These are phyloP conservation scores for Drosophila subobscura DNA, from an alignment of 1,140 invertebrate species.

Conservation along the genomic window DNA sequence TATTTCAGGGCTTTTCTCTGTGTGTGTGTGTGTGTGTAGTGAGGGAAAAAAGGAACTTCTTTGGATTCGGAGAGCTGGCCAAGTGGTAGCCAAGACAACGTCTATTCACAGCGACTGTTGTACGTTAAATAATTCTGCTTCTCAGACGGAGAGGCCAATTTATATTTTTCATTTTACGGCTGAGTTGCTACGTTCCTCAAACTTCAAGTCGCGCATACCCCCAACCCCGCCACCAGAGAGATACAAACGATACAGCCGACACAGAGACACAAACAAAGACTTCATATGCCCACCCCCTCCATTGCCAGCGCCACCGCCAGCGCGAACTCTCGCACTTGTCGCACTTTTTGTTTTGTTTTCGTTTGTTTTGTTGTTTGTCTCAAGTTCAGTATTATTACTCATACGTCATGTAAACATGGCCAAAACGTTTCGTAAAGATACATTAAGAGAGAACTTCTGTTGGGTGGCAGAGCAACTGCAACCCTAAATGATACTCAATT, in stretches of 20 bases:
- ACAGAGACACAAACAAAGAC: constrained; percentile 45
- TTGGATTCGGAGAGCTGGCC: constrained; percentile 8
- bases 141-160: constrained; percentile 74
- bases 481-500: constrained; percentile 52
- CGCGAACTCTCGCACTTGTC: constrained; percentile 54
- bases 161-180: constrained; percentile 83
- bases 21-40: neutral
- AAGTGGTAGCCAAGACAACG: constrained; percentile 56
- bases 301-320: constrained; percentile 20
- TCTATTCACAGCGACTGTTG: constrained; percentile 52
- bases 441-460: constrained; percentile 20
- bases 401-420: constrained; percentile 58
- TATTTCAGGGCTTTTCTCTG: neutral
- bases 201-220: constrained; percentile 41
- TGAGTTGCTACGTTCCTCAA: constrained; percentile 71
- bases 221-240: constrained; percentile 58
- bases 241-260: constrained; percentile 61
- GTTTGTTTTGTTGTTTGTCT: constrained; percentile 19
- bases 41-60: constrained; percentile 14
- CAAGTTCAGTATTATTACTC: constrained; percentile 69
- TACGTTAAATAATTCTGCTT: constrained; percentile 82
- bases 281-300: neutral
- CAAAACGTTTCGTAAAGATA: constrained; percentile 13
- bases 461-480: constrained; percentile 27
- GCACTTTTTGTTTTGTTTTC: constrained; percentile 34